Evolutionary conservation across 2,888 invertebrate genomes (phyloP), one percentile per base, ranked within the genome.

Genomic region (Nysson spinosus): DNA sequence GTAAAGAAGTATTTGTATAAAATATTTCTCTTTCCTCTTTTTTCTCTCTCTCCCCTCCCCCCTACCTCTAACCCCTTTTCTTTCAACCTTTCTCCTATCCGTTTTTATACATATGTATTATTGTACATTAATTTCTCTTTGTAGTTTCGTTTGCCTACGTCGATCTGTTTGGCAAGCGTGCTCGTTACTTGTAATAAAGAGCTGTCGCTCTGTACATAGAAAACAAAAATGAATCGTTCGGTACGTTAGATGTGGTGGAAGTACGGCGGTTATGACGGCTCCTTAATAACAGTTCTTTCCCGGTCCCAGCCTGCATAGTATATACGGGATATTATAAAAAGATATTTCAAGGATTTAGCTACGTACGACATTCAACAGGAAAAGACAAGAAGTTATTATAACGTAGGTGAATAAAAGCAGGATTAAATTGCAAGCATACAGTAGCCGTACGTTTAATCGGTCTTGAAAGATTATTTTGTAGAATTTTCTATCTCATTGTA

Each of bases 1-100:
- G 63, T 70, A 67, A 61, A 57, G 42, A 58, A 44, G 12, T 52
- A 55, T 55, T 61, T 76, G 60, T 74, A 65, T 61, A 73, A 62
- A 69, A 62, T 44, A 55, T 37, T 55, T 42, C 42, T 52, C 22
- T 56, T 20, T 35, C 42, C 30, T 14, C 17, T 54, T 51, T 30
- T 49, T 28, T 28, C 19, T 37, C 20, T 37, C 17, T 11, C 14
- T 32, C 20, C 11, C 17, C 16, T 19, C n/a, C n/a, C n/a, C n/a
- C n/a, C n/a, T 44, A 55, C 35, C 51, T 42, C 42, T 52, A 17
- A 54, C 17, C 30, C 42, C 30, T 14, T 20, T 54, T 51, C 37
- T 49, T 28, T 28, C 19, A 32, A 16, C 30, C 17, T 11, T 17
- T 32, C 20, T 14, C 17, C 16, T 19, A n/a, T n/a, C n/a, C n/a